Percentiles rank a stretch among this genome's conserved stretches.
Conservation (phyloP, 2,797 vertebrate species). For the Hydrophis major region DNA sequence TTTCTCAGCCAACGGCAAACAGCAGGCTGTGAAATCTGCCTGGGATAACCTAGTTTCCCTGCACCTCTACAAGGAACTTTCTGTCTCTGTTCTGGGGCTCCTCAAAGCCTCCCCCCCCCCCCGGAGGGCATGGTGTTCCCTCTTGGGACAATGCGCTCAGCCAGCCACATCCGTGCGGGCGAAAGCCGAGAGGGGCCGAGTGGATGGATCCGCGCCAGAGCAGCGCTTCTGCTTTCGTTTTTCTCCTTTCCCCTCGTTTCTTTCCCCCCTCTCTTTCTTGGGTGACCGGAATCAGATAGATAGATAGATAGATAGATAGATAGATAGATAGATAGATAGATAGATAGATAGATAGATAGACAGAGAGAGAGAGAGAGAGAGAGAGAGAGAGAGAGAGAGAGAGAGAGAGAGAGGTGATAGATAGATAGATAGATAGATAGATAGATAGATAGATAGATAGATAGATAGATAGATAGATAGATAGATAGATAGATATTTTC, state of each 20-base stretch:
- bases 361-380: too few species aligned
- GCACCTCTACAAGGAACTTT: slow-evolving; percentile 57
- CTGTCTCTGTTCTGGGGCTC: slow-evolving; percentile 42
- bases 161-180: neutral
- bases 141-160: neutral
- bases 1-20: slow-evolving; percentile 29
- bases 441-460: too few species aligned
- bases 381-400: too few species aligned
- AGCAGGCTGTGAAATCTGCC: slow-evolving; percentile 47
- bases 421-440: too few species aligned
- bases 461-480: too few species aligned
- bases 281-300: neutral
- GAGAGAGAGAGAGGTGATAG: too few species aligned
- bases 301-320: too few species aligned
- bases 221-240: neutral
- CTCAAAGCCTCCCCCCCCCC: too few species aligned
- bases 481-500: too few species aligned
- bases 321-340: too few species aligned
- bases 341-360: too few species aligned
- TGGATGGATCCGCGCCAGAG: neutral
- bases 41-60: slow-evolving; percentile 58
- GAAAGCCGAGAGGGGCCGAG: neutral
- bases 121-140: too few species aligned
- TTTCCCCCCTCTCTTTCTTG: neutral
- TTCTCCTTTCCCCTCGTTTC: neutral